Base-by-base conservation (phyloP, 2,888 invertebrate species). In the Caenorhabditis wallacei region DNA sequence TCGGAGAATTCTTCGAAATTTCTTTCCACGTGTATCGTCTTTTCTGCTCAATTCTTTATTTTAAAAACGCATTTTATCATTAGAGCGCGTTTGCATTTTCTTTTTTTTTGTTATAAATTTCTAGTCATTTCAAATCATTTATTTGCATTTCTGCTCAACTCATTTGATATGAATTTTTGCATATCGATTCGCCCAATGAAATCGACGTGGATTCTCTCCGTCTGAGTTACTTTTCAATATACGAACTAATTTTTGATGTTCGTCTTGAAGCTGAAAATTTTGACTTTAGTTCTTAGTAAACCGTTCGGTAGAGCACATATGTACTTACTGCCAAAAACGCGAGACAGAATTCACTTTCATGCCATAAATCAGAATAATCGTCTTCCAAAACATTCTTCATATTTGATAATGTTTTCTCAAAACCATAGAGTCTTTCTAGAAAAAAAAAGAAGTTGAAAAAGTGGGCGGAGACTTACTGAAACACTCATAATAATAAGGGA, bases 131-230 rank as follows among this genome's bases (percentile, higher is more conserved):
- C 16, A 10, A 40, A 22, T 46, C 20, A n/a, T 53, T 46, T 26
- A n/a, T 11, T 40, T 46, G 57, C 53, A 59, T 46, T 37, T 2
- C 13, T 48, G 3, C 10, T 2, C 2, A 13, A 22, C 10, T 40
- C 48, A 82, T 76, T 71, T 71, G 3, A 82, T 72, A 18, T 78
- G 37, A 35, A 82, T 78, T 59, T 69, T 68, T 22, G 82, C 70
- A 53, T 82, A 82, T 63, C 72, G 71, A 74, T 82, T 82, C 18
- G 78, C 68, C 82, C 82, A 82, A 69, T 82, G 82, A 56, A 78
- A 78, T 35, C 78, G 30, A 26, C 57, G 24, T 40, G 82, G 82
- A 78, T 82, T 78, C 54, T 82, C 78, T 7, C 78, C 78, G 43
- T 82, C 54, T 3, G 51, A 24, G 22, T 82, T 69, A 53, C 66